These are phyloP conservation scores for Gambusia yucatana DNA, from an alignment of 2,797 vertebrate species.

Conservation along the genomic window DNA sequence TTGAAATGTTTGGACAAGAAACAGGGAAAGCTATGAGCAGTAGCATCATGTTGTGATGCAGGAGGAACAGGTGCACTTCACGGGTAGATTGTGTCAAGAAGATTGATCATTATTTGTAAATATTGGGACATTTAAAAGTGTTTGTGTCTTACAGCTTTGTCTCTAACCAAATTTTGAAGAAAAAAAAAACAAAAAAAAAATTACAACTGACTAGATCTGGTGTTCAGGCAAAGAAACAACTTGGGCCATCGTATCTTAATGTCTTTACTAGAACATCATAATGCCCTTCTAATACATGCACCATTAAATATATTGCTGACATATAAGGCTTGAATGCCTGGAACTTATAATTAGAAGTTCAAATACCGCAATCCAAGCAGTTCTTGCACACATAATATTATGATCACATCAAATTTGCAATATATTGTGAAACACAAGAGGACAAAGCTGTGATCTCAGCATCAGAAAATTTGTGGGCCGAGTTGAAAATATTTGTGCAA, in stretches of 20 bases:
- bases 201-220: background rate
- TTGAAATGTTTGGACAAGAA: background rate
- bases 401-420: background rate
- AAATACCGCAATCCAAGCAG: background rate
- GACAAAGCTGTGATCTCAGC: background rate
- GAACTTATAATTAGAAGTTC: background rate
- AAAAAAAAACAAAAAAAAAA: no score
- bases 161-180: background rate
- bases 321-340: background rate
- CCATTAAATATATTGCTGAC: background rate
- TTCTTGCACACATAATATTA: background rate
- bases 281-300: background rate
- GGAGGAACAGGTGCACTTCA: background rate
- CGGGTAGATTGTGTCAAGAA: background rate
- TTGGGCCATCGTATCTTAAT: background rate
- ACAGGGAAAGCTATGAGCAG: background rate
- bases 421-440: background rate
- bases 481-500: background rate
- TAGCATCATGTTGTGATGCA: background rate
- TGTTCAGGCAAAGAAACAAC: background rate
- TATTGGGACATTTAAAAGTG: background rate
- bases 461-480: background rate
- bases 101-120: background rate
- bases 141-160: no score
- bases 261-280: background rate